A percentile compares a stretch with the other conserved stretches of the same genome.
Evolutionary conservation across 2,888 invertebrate genomes (phyloP).

Genomic region (Lymantria dispar): DNA sequence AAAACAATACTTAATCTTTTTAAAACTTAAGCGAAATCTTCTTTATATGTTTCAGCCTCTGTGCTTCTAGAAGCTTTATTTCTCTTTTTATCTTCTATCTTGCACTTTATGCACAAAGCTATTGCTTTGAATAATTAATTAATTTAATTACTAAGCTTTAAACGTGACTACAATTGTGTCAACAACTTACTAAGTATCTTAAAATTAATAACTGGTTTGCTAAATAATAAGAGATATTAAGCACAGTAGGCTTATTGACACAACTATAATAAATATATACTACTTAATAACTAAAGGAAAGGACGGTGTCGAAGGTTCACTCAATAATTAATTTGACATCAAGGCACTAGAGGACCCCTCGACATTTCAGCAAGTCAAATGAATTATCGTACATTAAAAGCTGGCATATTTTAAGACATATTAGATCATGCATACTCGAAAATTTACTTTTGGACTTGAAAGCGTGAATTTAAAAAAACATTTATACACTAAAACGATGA

Average conservation of each 20-base stretch:
- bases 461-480: not conserved
- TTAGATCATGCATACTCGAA: constrained; percentile 45
- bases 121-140: constrained; percentile 24
- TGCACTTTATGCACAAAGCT: constrained; percentile 39
- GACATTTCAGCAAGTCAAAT: constrained; percentile 80
- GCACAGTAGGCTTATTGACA: constrained; percentile 33
- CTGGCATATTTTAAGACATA: constrained; percentile 36
- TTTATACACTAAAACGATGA: constrained; percentile 3
- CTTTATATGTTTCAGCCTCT: constrained; percentile 21
- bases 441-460: constrained; percentile 55
- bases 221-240: not conserved
- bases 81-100: constrained; percentile 20
- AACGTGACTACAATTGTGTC: constrained; percentile 47
- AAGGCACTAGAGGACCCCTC: constrained; percentile 56
- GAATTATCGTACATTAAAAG: constrained; percentile 63
- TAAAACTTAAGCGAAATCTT: constrained; percentile 8
- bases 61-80: constrained; percentile 32
- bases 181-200: constrained; percentile 26
- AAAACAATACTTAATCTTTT: not conserved
- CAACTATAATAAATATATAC: constrained; percentile 26
- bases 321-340: constrained; percentile 51
- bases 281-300: constrained; percentile 31
- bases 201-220: not conserved
- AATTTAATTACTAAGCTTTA: constrained; percentile 37
- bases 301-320: constrained; percentile 67